phyloP scores from a whole-genome alignment of 2,113 vertebrate species.

The Amblyopsis rosae region DNA sequence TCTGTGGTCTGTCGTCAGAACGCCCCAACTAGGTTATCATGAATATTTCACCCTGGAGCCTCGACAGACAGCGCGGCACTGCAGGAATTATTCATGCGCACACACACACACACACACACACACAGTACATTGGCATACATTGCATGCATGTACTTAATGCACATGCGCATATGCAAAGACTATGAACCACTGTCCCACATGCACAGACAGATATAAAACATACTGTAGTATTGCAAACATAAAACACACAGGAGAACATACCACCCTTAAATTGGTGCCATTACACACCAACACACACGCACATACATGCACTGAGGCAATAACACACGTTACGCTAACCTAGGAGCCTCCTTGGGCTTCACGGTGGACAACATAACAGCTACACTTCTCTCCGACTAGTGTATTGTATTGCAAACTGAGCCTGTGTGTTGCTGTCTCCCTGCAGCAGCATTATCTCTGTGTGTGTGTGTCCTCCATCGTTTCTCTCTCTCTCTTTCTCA shows the following conservation, averaged over 20 bases:
- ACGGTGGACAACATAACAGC: conserved; percentile 15
- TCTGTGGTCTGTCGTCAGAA: conserved; percentile 45
- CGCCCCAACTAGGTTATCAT: conserved; percentile 64
- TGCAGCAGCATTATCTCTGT: background rate
- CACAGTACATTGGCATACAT: background rate
- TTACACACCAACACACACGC: too few species aligned
- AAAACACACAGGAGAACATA: background rate
- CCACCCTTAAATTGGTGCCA: too few species aligned
- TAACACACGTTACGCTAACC: too few species aligned
- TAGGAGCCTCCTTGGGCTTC: background rate
- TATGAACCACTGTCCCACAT: background rate
- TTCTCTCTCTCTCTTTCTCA: background rate
- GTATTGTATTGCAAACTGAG: too few species aligned
- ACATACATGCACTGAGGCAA: too few species aligned
- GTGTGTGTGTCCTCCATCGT: background rate
- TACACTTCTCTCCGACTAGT: too few species aligned
- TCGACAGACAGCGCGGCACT: conserved; percentile 45
- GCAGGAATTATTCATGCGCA: conserved; percentile 60
- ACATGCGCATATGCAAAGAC: conserved; percentile 10
- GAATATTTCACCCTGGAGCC: conserved; percentile 69
- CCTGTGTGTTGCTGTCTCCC: background rate
- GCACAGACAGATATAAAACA: background rate
- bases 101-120: conserved; percentile 11
- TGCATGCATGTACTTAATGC: background rate
- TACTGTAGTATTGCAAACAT: background rate